Evolutionary conservation across 2,113 vertebrate species (phyloP), one percentile per base, ranked within the genome.

Genomic region (Silurus asotus): DNA sequence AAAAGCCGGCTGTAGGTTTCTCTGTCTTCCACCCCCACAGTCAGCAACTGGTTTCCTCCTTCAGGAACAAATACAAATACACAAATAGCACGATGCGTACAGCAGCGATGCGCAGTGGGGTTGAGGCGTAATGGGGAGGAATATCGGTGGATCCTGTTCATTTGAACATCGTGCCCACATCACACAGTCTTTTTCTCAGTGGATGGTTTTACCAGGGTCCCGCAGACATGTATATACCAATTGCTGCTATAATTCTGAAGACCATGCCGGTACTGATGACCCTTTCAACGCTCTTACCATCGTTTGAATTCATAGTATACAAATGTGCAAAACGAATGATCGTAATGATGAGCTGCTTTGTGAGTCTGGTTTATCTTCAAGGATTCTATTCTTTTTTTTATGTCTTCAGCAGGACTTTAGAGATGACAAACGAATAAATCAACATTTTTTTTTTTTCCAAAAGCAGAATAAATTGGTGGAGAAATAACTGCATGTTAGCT

Each of bases 31-130:
- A 19, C 86, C 76, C 19, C 69, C 88, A 84, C 56, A 86, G 81
- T 86, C 65, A 88, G 82, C 58, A 59, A 75, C 81, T 45, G 70
- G 75, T 67, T 80, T 84, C 62, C 83, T 86, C 82, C 83, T 64
- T 87, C 87, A 80, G 81, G 80, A 83, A 79, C 65, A 83, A 28
- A 79, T 89, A 80, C 75, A 86, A 82, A 77, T 86, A 37, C 49
- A 77, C 51, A 79, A 70, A 58, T 77, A 70, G 70, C 83, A 77
- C 83, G 90, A 61, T 81, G 79, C 53, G 48, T 59, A 76, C n/a
- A 48, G 61, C 14, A 53, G n/a, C 7, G 61, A 62, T 82, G 70
- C 55, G 82, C 65, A 64, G 82, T 89, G 87, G 86, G 88, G 74
- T 86, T 84, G 83, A 83, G 83, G 84, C 72, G 28, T 85, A 85